Conservation (phyloP, 1,140 invertebrate species). For the Aphelenchoides fujianensis region DNA sequence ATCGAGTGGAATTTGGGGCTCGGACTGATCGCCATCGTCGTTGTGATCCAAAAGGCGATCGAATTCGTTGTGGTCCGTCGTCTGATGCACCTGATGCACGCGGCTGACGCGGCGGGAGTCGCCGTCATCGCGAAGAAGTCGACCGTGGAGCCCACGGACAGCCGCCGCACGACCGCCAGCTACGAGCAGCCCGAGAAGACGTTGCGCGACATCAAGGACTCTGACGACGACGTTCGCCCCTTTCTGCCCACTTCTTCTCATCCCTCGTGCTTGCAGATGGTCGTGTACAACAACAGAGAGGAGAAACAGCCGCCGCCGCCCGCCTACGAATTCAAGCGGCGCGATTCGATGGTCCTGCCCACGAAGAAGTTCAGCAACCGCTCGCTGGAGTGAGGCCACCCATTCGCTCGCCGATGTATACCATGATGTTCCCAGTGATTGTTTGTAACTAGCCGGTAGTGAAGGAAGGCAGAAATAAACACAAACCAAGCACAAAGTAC, state of each 20-base stretch:
- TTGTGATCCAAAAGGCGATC: background rate
- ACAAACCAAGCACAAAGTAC: no score
- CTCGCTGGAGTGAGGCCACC: background rate
- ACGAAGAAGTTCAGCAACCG: slow-evolving; percentile 4
- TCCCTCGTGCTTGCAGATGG: background rate
- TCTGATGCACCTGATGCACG: background rate
- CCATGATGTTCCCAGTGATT: background rate
- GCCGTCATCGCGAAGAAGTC: no score
- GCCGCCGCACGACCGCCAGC: background rate
- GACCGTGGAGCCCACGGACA: no score
- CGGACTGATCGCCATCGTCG: background rate
- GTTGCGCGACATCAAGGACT: background rate
- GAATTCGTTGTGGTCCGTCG: slow-evolving; percentile 4
- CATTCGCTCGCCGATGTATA: slow-evolving; percentile 1
- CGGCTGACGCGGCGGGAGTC: background rate
- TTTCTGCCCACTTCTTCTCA: background rate
- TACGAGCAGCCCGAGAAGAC: slow-evolving; percentile 6
- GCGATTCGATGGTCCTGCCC: background rate
- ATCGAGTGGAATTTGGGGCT: background rate
- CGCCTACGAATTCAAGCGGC: background rate
- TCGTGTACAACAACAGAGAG: slow-evolving; percentile 1
- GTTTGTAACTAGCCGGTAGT: no score
- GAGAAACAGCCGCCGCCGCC: background rate
- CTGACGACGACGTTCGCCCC: background rate
- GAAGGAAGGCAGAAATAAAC: no score